Base-by-base conservation (phyloP, 1,140 invertebrate genomes). In the Drosophila repleta region DNA sequence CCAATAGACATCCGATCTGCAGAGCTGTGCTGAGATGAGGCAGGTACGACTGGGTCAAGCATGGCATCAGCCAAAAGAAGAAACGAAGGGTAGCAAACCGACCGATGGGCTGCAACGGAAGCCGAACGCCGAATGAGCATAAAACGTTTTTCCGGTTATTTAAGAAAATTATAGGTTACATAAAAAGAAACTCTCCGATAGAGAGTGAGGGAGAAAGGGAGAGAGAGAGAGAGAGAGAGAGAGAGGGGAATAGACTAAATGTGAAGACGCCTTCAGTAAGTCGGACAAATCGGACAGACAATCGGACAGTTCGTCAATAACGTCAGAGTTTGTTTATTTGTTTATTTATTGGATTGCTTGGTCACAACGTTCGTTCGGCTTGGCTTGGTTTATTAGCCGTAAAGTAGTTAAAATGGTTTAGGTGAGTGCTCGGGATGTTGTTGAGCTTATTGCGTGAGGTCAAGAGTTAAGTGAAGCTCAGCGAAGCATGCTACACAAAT, bases 81-180 rank as follows among this genome's bases (percentile, higher is more conserved):
- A 46, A 46, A 35, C 45, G 6, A 56, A 65, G 45, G 37, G 51
- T 49, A 48, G 35, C 1, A 10, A 8, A 4, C 51, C 24, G n/a
- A 17, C 39, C 7, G 2, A n/a, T 41, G n/a, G 29, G 10, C 18
- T 41, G 13, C 17, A 52, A 58, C 73, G 81, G 77, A 87, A 84
- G 78, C 78, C 65, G 32, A 65, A 41, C 20, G 61, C 29, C 6
- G 6, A 29, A 29, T 35, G 67, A 69, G 52, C 57, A 51, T 63
- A 77, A 84, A 82, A 71, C 74, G 74, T 75, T 85, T 77, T 85
- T 85, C 81, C 82, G 78, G 74, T 82, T 87, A 66, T 56, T 82
- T 85, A 82, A 49, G 41, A 87, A 87, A 84, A 87, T 84, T 77
- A 84, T 82, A 68, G 82, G 77, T 69, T 78, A 72, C 63, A 62